Evolutionary conservation across 2,797 vertebrate species (phyloP), one percentile per base, ranked within the genome.

Genomic region (Mus minutoides): DNA sequence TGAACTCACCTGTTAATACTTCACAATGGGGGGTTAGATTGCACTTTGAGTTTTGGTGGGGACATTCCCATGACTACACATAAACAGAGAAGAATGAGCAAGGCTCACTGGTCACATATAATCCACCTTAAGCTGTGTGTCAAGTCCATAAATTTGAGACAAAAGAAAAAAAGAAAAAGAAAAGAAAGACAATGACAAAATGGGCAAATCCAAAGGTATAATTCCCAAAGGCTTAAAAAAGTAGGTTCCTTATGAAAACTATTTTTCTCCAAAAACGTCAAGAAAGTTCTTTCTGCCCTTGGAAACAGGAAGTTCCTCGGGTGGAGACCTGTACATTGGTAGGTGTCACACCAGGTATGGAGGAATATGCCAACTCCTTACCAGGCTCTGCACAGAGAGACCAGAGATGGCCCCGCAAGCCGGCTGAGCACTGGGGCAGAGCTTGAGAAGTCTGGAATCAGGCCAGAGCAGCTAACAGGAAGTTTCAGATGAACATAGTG

Each of bases 231-330:
- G 73, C 67, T 90, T 75, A 83, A 90, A 86, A 43, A 94, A 84
- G 40, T 93, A 64, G 67, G 43, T 71, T 71, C 69, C 71, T 90
- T 69, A 56, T 80, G 80, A 80, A 96, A 52, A 76, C 67, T 82
- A 82, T 86, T 71, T 94, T 88, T 43, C 77, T 43, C 90, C 49
- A 96, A 94, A 88, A 87, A 78, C 85, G 82, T 75, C 88, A 93
- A 79, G 64, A 94, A 96, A 91, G 84, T 94, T 96, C 96, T 96
- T 90, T 82, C 80, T 95, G 85, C 91, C 85, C 93, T 96, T 97
- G 90, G 88, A 93, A 88, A 83, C 43, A 43, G 56, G 64, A 54
- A 90, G 87, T 82, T 82, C 75, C 78, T 92, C 85, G 26, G n/a
- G n/a, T 88, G 56, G 86, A 43, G 9, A 94, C 40, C 95, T 97